A percentile compares a stretch with the other conserved stretches of the same genome.
Conservation (phyloP, 1,140 invertebrate species). For the Tetranychus cinnabarinus region DNA sequence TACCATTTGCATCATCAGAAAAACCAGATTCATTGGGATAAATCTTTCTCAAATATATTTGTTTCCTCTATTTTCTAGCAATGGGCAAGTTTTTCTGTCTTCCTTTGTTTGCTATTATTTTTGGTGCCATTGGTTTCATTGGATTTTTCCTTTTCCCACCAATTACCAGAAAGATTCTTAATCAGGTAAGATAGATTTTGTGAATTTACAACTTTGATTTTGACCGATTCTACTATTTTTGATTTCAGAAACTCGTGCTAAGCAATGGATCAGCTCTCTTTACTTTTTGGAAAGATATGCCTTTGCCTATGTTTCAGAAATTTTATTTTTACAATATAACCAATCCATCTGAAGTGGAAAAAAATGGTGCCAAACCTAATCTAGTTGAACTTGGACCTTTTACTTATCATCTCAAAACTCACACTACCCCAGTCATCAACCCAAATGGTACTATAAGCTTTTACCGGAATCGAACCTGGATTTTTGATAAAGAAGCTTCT, state of each 20-base stretch:
- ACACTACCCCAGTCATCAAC: conserved; percentile 12
- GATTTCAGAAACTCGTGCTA: not conserved
- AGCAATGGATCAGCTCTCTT: conserved; percentile 1
- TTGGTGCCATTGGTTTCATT: no score
- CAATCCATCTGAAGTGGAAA: conserved; percentile 43
- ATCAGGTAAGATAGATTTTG: no score
- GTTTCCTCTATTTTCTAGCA: no score
- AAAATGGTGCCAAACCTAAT: conserved; percentile 33
- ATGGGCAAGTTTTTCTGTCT: no score
- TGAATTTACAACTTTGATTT: no score
- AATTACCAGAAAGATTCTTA: no score
- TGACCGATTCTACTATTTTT: no score
- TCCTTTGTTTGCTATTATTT: no score
- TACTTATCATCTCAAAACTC: conserved; percentile 19
- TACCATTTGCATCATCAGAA: no score
- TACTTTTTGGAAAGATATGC: conserved; percentile 20
- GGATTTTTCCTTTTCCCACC: no score
- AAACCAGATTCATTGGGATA: no score
- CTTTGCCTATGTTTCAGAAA: conserved; percentile 25
- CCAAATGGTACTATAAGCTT: conserved; percentile 65
- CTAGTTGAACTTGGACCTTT: conserved; percentile 64
- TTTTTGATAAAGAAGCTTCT: conserved; percentile 62
- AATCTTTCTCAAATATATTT: no score
- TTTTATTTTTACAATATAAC: conserved; percentile 61
- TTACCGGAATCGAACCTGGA: conserved; percentile 54